These are phyloP conservation scores for Cheilosia impressa DNA, from an alignment of 2,888 invertebrate species.

Conservation along the genomic window DNA sequence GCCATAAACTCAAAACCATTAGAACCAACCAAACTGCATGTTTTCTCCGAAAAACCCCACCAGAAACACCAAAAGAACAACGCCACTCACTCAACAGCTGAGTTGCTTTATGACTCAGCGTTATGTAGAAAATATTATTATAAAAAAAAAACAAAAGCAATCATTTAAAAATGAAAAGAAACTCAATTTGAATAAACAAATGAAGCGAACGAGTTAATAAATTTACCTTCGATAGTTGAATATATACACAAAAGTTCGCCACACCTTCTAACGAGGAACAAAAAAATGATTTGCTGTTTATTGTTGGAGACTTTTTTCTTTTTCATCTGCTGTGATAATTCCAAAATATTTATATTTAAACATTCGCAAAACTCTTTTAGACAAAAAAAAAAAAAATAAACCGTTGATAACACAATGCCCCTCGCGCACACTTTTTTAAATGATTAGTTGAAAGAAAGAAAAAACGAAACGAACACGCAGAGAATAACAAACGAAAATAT, in stretches of 20 bases:
- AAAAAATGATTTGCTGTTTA: conserved; percentile 8
- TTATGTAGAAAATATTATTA: conserved; percentile 26
- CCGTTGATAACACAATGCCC: conserved; percentile 30
- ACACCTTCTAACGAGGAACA: background rate
- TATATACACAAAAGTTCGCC: background rate
- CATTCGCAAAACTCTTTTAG: conserved; percentile 19
- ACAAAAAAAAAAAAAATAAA: conserved; percentile 13
- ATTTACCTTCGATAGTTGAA: conserved; percentile 55
- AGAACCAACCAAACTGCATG: conserved; percentile 17
- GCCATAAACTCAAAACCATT: conserved; percentile 7
- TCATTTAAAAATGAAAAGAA: conserved; percentile 14
- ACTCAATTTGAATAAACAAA: conserved; percentile 70
- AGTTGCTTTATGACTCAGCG: conserved; percentile 44
- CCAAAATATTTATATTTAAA: conserved; percentile 36
- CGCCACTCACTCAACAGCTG: background rate
- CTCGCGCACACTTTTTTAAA: conserved; percentile 14
- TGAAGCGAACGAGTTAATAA: conserved; percentile 60
- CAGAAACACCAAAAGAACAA: conserved; percentile 19
- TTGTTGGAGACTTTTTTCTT: background rate
- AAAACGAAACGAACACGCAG: background rate
- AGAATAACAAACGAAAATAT: conserved; percentile 31
- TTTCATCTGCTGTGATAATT: background rate
- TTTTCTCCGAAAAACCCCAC: conserved; percentile 25
- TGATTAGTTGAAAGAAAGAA: conserved; percentile 11
- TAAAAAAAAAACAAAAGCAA: conserved; percentile 23